These are phyloP conservation scores for Eublepharis macularius DNA, from an alignment of 2,113 vertebrate species.

Conservation along the genomic window DNA sequence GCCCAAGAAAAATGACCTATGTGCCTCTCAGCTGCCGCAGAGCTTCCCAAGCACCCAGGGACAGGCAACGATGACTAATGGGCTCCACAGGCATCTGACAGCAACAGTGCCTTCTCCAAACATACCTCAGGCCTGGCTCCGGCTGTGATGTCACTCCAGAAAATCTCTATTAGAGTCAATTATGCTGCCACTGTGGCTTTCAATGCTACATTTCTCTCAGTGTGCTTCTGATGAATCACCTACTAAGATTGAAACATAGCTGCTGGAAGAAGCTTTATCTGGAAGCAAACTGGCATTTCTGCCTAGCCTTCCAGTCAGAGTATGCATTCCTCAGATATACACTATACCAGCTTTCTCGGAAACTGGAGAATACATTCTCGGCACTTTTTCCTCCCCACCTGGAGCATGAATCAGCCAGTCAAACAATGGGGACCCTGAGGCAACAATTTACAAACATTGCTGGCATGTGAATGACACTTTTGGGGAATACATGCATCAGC, in stretches of 20 bases:
- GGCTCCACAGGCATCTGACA: constrained; percentile 18
- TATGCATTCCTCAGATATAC: neutral
- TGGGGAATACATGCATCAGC: accelerated
- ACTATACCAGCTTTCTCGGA: neutral
- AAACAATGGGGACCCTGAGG: neutral
- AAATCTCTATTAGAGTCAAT: constrained; percentile 22
- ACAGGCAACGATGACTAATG: constrained; percentile 7
- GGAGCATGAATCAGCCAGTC: neutral
- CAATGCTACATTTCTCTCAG: neutral
- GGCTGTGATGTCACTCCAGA: constrained; percentile 13
- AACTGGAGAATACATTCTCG: neutral
- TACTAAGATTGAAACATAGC: constrained; percentile 1
- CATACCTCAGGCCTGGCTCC: constrained; percentile 1
- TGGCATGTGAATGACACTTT: neutral
- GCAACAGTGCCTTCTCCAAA: constrained; percentile 1
- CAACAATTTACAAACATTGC: neutral
- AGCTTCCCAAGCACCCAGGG: neutral
- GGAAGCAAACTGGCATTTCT: neutral
- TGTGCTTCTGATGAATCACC: neutral
- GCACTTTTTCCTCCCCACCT: accelerated
- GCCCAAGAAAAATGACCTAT: neutral
- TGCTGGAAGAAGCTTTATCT: neutral
- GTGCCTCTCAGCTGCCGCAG: neutral
- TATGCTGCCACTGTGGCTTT: neutral
- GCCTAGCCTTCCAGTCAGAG: neutral